These are phyloP conservation scores for Lindbergichthys nudifrons DNA, from an alignment of 2,797 vertebrate genomes.

Conservation along the genomic window DNA sequence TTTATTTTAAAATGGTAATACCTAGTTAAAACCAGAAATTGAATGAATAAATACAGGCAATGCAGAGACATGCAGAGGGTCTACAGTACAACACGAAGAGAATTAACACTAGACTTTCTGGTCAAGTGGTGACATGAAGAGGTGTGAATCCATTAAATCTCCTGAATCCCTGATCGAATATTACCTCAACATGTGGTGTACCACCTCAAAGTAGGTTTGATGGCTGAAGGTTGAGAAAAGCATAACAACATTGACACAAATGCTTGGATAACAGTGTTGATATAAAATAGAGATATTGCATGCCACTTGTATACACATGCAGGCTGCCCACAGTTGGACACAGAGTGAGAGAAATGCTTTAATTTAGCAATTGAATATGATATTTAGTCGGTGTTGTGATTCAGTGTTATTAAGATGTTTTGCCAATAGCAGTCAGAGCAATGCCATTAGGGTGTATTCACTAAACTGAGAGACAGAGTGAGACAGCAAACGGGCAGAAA, in stretches of 20 bases:
- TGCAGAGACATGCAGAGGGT: conserved; percentile 14
- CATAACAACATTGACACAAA: conserved; percentile 9
- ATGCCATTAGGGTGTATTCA: neutral
- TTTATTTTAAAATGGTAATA: neutral
- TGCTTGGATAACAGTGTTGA: neutral
- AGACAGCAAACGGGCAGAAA: neutral
- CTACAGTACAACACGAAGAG: neutral
- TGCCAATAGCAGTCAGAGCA: neutral
- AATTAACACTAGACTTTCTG: conserved; percentile 19
- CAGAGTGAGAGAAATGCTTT: neutral
- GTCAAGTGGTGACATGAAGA: conserved; percentile 20
- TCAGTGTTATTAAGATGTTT: neutral
- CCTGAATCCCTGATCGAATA: neutral
- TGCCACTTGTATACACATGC: neutral
- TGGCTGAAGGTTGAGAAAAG: conserved; percentile 27
- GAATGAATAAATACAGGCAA: neutral
- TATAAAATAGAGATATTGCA: neutral
- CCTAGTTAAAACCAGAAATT: neutral
- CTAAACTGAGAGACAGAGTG: neutral
- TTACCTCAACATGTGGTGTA: neutral
- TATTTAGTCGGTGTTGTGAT: neutral
- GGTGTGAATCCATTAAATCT: conserved; percentile 33
- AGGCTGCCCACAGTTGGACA: neutral
- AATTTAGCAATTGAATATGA: neutral
- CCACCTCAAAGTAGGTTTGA: conserved; percentile 10